These are phyloP conservation scores for Tamias sibiricus DNA, from an alignment of 2,113 vertebrate genomes.

Conservation along the genomic window DNA sequence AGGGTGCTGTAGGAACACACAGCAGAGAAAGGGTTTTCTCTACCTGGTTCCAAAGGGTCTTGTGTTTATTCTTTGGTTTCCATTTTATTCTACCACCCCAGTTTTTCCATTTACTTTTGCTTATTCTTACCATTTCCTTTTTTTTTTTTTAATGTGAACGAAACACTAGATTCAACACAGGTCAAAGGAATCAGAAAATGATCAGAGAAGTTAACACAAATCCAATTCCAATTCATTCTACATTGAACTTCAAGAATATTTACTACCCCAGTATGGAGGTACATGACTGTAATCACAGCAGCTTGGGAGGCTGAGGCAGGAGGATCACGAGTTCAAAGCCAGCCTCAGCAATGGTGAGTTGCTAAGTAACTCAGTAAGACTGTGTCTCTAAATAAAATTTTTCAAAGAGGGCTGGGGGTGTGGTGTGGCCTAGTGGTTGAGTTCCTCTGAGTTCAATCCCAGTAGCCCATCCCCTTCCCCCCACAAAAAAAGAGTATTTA, in stretches of 20 bases:
- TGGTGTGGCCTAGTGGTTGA: no score
- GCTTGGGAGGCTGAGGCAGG: no score
- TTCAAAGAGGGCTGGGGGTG: no score
- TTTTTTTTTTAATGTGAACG: neutral
- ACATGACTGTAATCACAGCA: no score
- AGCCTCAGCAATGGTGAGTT: no score
- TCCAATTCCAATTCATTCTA: neutral
- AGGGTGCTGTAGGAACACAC: neutral
- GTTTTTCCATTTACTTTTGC: neutral
- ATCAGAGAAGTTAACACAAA: neutral
- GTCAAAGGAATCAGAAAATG: neutral
- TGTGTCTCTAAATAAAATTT: no score
- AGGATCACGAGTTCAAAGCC: no score
- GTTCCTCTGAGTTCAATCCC: no score
- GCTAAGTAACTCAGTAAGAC: no score
- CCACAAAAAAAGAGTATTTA: no score
- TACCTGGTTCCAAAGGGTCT: neutral
- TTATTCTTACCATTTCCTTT: neutral
- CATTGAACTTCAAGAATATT: neutral
- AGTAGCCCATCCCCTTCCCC: no score
- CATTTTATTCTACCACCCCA: neutral
- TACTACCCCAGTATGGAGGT: no score
- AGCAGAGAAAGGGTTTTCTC: neutral
- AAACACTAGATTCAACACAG: neutral
- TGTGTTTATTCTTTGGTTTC: neutral